A percentile compares a stretch with the other conserved stretches of the same genome.
These are phyloP conservation scores for Tenthredo distinguenda DNA, from an alignment of 2,888 invertebrate species.

Conservation along the genomic window DNA sequence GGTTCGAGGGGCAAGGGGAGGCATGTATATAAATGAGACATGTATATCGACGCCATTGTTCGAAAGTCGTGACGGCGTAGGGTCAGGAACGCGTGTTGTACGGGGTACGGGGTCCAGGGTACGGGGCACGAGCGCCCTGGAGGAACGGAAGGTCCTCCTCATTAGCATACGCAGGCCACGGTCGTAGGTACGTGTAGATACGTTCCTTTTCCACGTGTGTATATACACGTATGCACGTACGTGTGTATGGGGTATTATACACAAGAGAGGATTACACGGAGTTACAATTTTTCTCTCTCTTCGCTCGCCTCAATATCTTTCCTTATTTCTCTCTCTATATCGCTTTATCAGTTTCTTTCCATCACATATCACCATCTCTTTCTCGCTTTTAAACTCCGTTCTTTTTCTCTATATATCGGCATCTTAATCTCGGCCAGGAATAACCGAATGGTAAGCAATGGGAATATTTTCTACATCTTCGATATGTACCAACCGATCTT, in stretches of 20 bases:
- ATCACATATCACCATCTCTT: constrained; percentile 13
- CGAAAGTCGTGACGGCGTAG: constrained; percentile 75
- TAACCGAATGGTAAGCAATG: constrained; percentile 41
- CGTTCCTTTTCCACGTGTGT: background rate
- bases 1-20: constrained; percentile 30
- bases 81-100: constrained; percentile 76
- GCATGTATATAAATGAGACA: constrained; percentile 74
- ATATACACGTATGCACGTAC: background rate
- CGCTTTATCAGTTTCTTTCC: constrained; percentile 27
- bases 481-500: background rate
- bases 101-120: constrained; percentile 53
- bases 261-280: background rate
- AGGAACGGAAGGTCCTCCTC: constrained; percentile 49
- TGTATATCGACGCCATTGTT: constrained; percentile 75
- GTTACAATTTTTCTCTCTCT: constrained; percentile 46
- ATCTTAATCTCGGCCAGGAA: constrained; percentile 24
- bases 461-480: constrained; percentile 27
- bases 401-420: constrained; percentile 11
- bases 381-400: constrained; percentile 49
- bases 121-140: constrained; percentile 32
- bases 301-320: constrained; percentile 38
- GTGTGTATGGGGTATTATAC: no score
- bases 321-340: constrained; percentile 25
- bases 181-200: constrained; percentile 17
- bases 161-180: constrained; percentile 50